A percentile compares a stretch with the other conserved stretches of the same genome.
Conservation (phyloP, 2,113 vertebrate species). For the Lepidothrix coronata region DNA sequence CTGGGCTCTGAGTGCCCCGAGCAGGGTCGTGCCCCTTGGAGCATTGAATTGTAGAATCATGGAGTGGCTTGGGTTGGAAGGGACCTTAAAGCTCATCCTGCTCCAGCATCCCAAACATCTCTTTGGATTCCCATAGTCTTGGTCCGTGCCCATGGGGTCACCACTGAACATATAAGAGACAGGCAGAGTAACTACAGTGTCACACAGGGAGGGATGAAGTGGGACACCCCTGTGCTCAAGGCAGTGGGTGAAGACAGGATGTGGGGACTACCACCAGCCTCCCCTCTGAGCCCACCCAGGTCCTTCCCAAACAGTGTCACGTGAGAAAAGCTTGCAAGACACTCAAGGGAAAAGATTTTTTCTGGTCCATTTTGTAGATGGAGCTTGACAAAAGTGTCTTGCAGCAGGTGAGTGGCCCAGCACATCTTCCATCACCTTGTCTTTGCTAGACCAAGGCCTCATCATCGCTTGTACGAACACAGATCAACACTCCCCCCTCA, state of each 20-base stretch:
- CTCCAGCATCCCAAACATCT: background rate
- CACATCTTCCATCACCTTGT: background rate
- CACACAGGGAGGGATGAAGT: background rate
- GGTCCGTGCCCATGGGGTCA: rapidly evolving
- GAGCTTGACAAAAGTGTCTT: background rate
- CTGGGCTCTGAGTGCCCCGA: background rate
- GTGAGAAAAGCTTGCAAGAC: background rate
- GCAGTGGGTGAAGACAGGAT: background rate
- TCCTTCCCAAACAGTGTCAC: background rate
- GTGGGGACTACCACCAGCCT: rapidly evolving
- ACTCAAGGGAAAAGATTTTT: background rate
- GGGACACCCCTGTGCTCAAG: rapidly evolving
- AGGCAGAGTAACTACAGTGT: background rate
- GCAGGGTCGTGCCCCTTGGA: rapidly evolving
- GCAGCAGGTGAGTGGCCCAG: background rate
- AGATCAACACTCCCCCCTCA: rapidly evolving
- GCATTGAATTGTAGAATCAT: rapidly evolving
- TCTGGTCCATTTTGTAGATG: background rate
- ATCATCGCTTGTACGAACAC: rapidly evolving
- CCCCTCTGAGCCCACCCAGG: background rate
- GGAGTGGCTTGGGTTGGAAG: background rate
- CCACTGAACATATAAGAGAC: background rate
- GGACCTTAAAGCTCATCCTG: background rate
- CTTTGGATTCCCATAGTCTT: background rate
- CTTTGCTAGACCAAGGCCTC: background rate